Conservation (phyloP, 2,888 invertebrate genomes). For the Disparrhopalites patrizii region DNA sequence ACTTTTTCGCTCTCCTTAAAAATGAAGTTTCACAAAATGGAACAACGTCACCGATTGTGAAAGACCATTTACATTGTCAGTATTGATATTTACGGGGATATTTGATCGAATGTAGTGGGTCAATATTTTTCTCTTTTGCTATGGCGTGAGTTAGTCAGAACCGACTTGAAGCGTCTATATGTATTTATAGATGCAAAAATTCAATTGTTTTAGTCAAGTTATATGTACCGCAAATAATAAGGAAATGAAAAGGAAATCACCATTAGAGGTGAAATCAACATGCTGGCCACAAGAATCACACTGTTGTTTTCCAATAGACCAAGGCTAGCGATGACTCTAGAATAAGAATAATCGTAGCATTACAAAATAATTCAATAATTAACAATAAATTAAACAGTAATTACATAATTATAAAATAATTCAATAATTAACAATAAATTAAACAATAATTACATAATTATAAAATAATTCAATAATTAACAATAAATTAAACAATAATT, state of each 20-base stretch:
- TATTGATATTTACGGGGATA: no score
- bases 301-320: constrained; percentile 71
- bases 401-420: neutral
- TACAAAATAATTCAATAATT: neutral
- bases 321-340: constrained; percentile 69
- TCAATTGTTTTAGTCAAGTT: neutral
- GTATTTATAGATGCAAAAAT: no score
- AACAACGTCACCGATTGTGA: no score
- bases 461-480: neutral
- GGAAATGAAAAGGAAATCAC: constrained; percentile 41
- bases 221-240: neutral
- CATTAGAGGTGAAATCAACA: constrained; percentile 73
- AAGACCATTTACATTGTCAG: no score
- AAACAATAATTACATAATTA: neutral
- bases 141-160: no score
- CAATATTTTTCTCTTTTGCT: no score
- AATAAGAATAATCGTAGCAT: constrained; percentile 29
- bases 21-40: no score
- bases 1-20: no score
- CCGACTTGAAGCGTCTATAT: no score
- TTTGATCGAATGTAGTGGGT: no score
- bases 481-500: neutral
- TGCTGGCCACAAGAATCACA: constrained; percentile 68
- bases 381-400: no score
- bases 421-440: neutral